Evolutionary conservation across 1,140 invertebrate genomes (phyloP).

Genomic region (Apocrypta bakeri): DNA sequence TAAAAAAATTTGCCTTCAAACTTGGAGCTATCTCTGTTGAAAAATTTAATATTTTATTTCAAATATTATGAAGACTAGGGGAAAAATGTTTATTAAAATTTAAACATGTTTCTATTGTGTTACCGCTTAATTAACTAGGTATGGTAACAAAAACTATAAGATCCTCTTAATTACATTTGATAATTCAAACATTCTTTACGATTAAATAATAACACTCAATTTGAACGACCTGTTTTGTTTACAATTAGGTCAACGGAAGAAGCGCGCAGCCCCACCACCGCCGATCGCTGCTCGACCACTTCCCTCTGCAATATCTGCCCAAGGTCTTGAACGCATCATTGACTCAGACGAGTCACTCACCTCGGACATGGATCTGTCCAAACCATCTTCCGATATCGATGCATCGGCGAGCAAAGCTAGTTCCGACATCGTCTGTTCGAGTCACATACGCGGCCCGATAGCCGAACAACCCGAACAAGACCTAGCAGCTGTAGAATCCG

Average conservation of each 20-base stretch:
- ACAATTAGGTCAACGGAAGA: slow-evolving; percentile 64
- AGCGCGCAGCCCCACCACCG: slow-evolving; percentile 67
- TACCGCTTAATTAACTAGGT: too few relatives aligned
- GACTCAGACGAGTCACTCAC: slow-evolving; percentile 71
- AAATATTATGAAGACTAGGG: too few relatives aligned
- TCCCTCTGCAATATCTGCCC: slow-evolving; percentile 69
- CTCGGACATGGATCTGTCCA: slow-evolving; percentile 69
- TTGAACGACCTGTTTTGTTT: too few relatives aligned
- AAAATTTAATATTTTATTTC: too few relatives aligned
- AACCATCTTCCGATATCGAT: slow-evolving; percentile 68
- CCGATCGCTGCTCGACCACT: slow-evolving; percentile 64
- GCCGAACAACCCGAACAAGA: slow-evolving; percentile 23
- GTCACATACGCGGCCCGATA: slow-evolving; percentile 6
- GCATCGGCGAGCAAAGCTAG: slow-evolving; percentile 59
- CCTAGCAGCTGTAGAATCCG: slow-evolving; percentile 54
- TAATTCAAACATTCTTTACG: too few relatives aligned
- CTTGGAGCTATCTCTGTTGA: too few relatives aligned
- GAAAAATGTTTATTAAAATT: too few relatives aligned
- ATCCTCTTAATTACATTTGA: too few relatives aligned
- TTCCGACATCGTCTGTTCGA: slow-evolving; percentile 54
- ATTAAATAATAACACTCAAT: too few relatives aligned
- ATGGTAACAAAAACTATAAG: too few relatives aligned
- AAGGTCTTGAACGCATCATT: slow-evolving; percentile 68
- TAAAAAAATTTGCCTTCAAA: too few relatives aligned
- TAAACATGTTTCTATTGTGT: too few relatives aligned